Evolutionary conservation across 1,140 invertebrate species (phyloP), one percentile per base, ranked within the genome.

Genomic region (Metaphire vulgaris): DNA sequence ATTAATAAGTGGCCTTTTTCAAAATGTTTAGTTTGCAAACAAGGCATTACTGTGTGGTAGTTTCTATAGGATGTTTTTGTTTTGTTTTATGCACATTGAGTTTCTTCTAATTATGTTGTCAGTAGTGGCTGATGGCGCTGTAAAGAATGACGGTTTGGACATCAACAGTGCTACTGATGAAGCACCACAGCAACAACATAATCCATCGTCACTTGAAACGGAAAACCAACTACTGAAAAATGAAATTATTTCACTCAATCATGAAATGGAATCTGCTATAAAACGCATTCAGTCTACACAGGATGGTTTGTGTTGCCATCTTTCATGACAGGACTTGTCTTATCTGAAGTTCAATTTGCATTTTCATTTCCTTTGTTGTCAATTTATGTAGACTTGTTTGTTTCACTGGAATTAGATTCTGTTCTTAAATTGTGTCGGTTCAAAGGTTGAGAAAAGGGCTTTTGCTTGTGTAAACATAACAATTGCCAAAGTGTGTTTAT

Each of bases 241-340:
- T 82, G 89, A 90, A 83, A 85, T 90, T 14, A 82, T 87, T 34
- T 88, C 87, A 29, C 82, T 90, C 1, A 89, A 89, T 78, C 87
- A 88, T 80, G 89, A 90, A 82, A 85, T 90, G 80, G 84, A 87
- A 21, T 83, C 88, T 72, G 80, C 89, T 1, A 81, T 89, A 33
- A 83, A 87, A 73, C 82, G 89, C 78, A 85, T 87, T 26, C 88
- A 89, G 81, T 83, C 86, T 69, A 83, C 88, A 71, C 87, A 90
- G 81, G 85, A 84, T 83, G 89, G 89, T 89, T 28, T 31, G 67
- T 69, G n/a, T n/a, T n/a, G n/a, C n/a, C n/a, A n/a, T n/a, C n/a
- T n/a, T n/a, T n/a, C n/a, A n/a, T n/a, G n/a, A n/a, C n/a, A n/a
- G n/a, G n/a, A n/a, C n/a, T n/a, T n/a, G n/a, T n/a, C n/a, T n/a